These are phyloP conservation scores for Cottus gobio DNA, from an alignment of 2,113 vertebrate species.

Conservation along the genomic window DNA sequence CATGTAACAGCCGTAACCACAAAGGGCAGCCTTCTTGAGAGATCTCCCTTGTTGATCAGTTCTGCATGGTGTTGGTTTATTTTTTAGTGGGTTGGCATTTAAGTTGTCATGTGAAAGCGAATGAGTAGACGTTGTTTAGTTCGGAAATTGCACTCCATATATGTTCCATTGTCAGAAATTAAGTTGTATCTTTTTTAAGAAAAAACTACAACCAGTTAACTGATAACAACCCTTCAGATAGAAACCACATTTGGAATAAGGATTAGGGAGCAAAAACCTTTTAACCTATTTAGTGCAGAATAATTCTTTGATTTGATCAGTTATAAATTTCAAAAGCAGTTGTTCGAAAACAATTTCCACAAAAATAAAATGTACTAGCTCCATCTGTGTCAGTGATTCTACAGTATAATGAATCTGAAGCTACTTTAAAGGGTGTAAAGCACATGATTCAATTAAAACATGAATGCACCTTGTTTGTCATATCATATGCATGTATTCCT, in stretches of 20 bases:
- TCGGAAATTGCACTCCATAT: not conserved
- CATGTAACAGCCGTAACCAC: not conserved
- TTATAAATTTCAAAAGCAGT: not conserved
- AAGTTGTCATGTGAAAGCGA: not conserved
- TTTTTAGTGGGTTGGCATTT: not conserved
- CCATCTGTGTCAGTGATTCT: not conserved
- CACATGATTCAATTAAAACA: not conserved
- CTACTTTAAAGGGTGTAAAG: not conserved
- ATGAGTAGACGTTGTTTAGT: not conserved
- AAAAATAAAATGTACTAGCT: not conserved
- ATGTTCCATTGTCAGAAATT: not conserved
- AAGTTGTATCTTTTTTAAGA: too few relatives aligned
- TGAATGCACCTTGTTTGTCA: not conserved
- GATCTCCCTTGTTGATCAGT: not conserved
- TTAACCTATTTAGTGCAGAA: not conserved
- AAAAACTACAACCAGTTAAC: not conserved
- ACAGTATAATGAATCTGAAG: not conserved
- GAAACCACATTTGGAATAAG: not conserved
- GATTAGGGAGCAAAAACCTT: not conserved
- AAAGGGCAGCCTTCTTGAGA: constrained; percentile 12
- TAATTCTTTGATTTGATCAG: not conserved
- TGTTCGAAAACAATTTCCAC: not conserved
- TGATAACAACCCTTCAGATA: not conserved
- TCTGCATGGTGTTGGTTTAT: not conserved
- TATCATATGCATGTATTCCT: not conserved